Evolutionary conservation across 2,888 invertebrate genomes (phyloP).

Genomic region (Xiphydria camelus): DNA sequence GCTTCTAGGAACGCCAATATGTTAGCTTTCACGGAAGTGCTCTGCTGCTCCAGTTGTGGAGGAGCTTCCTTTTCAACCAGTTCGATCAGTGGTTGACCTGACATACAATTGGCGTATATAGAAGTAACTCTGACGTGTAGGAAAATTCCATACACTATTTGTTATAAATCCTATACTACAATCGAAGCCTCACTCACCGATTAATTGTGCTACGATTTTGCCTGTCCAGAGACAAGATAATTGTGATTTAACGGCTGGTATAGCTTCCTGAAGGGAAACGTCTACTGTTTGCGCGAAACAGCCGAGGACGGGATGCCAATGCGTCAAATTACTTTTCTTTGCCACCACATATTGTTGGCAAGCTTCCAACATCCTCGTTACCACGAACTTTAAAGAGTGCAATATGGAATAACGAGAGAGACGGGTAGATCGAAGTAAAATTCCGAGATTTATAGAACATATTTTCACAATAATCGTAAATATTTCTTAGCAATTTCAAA

Average conservation of each 20-base stretch:
- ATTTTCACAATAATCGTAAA: no score
- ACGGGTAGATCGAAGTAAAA: no score
- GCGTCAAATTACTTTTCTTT: constrained; percentile 88
- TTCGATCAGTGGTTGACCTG: constrained; percentile 59
- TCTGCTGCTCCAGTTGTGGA: constrained; percentile 51
- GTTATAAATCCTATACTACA: no score
- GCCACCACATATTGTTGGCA: constrained; percentile 92
- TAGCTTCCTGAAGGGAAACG: constrained; percentile 70
- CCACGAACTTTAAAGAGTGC: constrained; percentile 69
- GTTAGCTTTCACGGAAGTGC: constrained; percentile 58
- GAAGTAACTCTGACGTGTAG: no score
- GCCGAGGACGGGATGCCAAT: constrained; percentile 97
- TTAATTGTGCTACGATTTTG: constrained; percentile 46
- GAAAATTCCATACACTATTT: no score
- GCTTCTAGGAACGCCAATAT: constrained; percentile 65
- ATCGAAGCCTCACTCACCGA: constrained; percentile 30
- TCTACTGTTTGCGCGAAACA: constrained; percentile 86
- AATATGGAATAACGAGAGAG: background rate
- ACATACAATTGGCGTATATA: no score
- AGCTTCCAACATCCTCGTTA: constrained; percentile 82
- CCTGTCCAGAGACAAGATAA: constrained; percentile 73
- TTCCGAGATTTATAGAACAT: no score
- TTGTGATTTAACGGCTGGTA: constrained; percentile 71
- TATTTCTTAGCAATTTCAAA: background rate
- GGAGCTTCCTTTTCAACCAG: constrained; percentile 58